Evolutionary conservation across 35 echinoderm and acorn worm species (phyloP), one percentile per base, ranked within the genome.

Genomic region (Apostichopus japonicus): DNA sequence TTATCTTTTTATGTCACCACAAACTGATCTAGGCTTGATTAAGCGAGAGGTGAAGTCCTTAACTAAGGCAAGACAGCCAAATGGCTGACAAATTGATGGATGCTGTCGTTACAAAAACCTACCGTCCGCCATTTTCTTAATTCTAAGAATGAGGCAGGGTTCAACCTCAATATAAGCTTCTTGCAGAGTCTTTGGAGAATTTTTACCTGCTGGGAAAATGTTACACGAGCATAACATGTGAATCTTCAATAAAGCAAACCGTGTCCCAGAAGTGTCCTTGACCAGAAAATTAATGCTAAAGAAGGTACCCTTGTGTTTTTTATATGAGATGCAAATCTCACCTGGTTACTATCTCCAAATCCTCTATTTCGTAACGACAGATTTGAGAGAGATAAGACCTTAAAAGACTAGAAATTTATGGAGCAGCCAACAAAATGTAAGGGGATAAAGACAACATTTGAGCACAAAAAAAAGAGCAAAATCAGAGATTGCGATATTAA

Each of bases 11-110:
- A 54, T 83, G 79, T 54, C 79, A 54, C 6, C 25, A 83, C 79
- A 83, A 55, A 83, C 44, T n/a, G 79, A 83, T 83, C 54, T 33
- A 1, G 15, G 79, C 44, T 44, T 54, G 79, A 83, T 83, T 83
- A 83, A 83, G 79, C n/a, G 79, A 83, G 25, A 83, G 54, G 79
- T 55, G 17, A 83, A 83, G 33, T 83, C 54, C 44, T 54, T 19
- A 83, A 54, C 79, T 83, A 8, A 17, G 17, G 79, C 54, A 52
- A 83, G 63, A 24, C 17, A 17, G 51, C 79, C 79, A 53, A 8
- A 21, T 83, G 54, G 79, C 10, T 83, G 79, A 83, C 79, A 83
- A 83, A 83, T 55, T 83, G 79, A 83, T 83, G 79, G 79, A 83
- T 83, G 79, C 19, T 55, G 17, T 55, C n/a, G 9, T 83, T 83